phyloP scores from a whole-genome alignment of 2,888 invertebrate genomes.

The Horisme vitalbata region DNA sequence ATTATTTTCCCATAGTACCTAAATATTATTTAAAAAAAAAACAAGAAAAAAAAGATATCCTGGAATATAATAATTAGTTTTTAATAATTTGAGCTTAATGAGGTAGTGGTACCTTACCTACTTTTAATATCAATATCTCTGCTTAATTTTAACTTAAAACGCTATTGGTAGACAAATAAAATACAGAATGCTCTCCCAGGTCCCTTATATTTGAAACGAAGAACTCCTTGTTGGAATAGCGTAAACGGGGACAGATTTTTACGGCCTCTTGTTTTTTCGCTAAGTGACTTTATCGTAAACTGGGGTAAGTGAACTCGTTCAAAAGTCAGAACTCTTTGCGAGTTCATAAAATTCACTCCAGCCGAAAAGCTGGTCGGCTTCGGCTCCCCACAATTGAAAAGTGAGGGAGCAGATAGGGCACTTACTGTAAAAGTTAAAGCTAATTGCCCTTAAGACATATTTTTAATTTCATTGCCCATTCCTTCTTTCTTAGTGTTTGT shows the following conservation, averaged over 20 bases:
- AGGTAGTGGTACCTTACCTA: too few relatives aligned
- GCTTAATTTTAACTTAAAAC: too few relatives aligned
- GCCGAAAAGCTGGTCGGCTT: slow-evolving; percentile 62
- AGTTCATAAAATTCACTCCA: slow-evolving; percentile 79
- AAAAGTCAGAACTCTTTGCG: slow-evolving; percentile 65
- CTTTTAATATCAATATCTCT: too few relatives aligned
- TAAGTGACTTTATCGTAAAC: slow-evolving; percentile 24
- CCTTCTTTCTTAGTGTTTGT: slow-evolving; percentile 76
- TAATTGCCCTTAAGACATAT: slow-evolving; percentile 85
- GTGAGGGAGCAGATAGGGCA: slow-evolving; percentile 75
- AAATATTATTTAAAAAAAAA: too few relatives aligned
- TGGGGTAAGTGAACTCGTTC: slow-evolving; percentile 60
- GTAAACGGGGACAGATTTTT: slow-evolving; percentile 21
- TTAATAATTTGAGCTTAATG: too few relatives aligned
- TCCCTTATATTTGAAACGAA: too few relatives aligned
- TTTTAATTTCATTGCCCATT: slow-evolving; percentile 84
- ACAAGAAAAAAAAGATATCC: too few relatives aligned
- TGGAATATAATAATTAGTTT: too few relatives aligned
- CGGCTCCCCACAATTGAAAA: slow-evolving; percentile 79
- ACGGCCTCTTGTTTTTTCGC: slow-evolving; percentile 25
- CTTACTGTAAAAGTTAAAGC: slow-evolving; percentile 82
- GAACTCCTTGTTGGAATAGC: slow-evolving; percentile 16
- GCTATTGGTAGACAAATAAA: not conserved
- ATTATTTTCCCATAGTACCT: too few relatives aligned
- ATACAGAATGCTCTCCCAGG: slow-evolving; percentile 10